phyloP scores from a whole-genome alignment of 2,113 vertebrate genomes.

The Chaenocephalus aceratus region DNA sequence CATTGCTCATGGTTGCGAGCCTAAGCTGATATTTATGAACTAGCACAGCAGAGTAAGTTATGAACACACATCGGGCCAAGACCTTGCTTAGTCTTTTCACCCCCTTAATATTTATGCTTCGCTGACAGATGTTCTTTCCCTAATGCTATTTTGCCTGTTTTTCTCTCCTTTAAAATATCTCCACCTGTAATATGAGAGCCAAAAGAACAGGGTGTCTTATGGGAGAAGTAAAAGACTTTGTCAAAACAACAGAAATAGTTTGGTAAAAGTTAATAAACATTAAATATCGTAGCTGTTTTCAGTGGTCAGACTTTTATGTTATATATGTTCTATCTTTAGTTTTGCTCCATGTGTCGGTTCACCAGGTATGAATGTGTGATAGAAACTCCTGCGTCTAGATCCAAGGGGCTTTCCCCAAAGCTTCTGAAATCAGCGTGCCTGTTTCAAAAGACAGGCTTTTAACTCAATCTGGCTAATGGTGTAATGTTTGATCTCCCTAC shows the following conservation, averaged over 20 bases:
- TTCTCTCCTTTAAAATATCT: conserved; percentile 51
- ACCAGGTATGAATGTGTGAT: no score
- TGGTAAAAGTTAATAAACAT: neutral
- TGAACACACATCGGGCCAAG: conserved; percentile 65
- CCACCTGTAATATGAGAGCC: neutral
- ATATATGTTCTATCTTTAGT: neutral
- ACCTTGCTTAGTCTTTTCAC: conserved; percentile 76
- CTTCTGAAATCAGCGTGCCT: neutral
- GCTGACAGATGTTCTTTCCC: conserved; percentile 52
- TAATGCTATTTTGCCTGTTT: conserved; percentile 67
- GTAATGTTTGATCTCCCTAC: conserved; percentile 10
- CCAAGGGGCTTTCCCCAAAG: neutral
- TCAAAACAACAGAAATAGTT: neutral
- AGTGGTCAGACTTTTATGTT: neutral
- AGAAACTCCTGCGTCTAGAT: neutral
- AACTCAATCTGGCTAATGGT: neutral
- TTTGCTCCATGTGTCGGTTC: no score
- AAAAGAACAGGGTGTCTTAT: neutral
- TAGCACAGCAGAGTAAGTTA: conserved; percentile 75
- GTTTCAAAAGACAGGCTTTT: no score
- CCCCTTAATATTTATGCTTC: conserved; percentile 78
- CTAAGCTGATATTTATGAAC: conserved; percentile 82
- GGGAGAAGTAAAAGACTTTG: neutral
- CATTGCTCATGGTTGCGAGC: conserved; percentile 73
- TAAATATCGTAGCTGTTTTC: conserved; percentile 1